phyloP scores from a whole-genome alignment of 2,113 vertebrate genomes.

The Bolborhynchus lineola region DNA sequence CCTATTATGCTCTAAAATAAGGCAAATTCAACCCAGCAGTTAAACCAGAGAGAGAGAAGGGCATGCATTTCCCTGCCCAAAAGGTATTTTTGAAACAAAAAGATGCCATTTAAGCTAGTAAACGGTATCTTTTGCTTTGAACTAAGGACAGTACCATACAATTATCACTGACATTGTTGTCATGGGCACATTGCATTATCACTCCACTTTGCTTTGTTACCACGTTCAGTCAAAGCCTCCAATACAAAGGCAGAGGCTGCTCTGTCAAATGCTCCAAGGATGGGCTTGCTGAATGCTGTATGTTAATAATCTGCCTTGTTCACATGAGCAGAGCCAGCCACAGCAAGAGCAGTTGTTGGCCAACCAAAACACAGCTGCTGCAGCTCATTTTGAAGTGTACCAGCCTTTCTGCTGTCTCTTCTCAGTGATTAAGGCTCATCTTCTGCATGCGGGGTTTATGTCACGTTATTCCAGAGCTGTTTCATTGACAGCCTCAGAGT shows the following conservation, averaged over 20 bases:
- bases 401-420: conserved; percentile 26
- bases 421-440: conserved; percentile 33
- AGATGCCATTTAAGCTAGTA: neutral
- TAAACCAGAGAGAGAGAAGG: conserved; percentile 9
- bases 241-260: conserved; percentile 28
- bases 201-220: neutral
- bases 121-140: neutral
- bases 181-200: neutral
- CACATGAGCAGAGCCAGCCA: neutral
- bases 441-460: neutral
- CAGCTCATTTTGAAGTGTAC: conserved; percentile 16
- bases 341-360: conserved; percentile 22
- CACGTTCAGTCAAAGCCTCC: neutral
- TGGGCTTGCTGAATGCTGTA: neutral
- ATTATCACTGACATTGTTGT: conserved; percentile 11
- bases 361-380: conserved; percentile 58
- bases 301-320: conserved; percentile 40
- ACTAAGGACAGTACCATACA: neutral
- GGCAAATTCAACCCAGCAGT: conserved; percentile 38
- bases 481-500: neutral
- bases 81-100: conserved; percentile 44
- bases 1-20: conserved; percentile 43
- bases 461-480: neutral
- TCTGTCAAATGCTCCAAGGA: neutral
- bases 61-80: neutral